phyloP scores from a whole-genome alignment of 2,797 vertebrate species.

The Chiloscyllium punctatum region DNA sequence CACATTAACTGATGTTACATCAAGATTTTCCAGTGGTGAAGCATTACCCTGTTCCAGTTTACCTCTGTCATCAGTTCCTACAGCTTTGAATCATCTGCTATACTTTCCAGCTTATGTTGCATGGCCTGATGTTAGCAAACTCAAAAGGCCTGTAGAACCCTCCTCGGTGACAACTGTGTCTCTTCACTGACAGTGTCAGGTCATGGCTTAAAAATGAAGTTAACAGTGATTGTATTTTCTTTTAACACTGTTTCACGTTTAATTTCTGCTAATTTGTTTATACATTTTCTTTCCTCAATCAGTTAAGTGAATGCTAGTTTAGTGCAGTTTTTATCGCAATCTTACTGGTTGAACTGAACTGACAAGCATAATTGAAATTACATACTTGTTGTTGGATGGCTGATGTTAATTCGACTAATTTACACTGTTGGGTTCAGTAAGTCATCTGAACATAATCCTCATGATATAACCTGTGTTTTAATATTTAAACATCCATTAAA shows the following conservation, averaged over 20 bases:
- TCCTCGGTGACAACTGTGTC: not conserved
- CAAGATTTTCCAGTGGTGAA: not conserved
- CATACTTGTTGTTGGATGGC: not conserved
- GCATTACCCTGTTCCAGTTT: not conserved
- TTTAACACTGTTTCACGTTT: not conserved
- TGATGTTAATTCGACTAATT: not conserved
- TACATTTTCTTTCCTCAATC: not conserved
- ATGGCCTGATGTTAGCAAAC: too few relatives aligned
- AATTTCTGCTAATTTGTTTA: not conserved
- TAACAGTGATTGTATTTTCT: not conserved
- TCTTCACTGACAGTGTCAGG: not conserved
- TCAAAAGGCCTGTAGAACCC: not conserved
- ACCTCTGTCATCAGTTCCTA: not conserved
- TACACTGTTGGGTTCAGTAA: not conserved
- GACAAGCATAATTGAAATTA: constrained; percentile 6
- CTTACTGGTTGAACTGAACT: not conserved
- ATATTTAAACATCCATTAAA: not conserved
- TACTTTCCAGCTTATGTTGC: not conserved
- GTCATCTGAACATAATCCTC: not conserved
- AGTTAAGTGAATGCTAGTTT: not conserved
- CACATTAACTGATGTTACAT: not conserved
- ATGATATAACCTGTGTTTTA: not conserved
- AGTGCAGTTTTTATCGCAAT: not conserved
- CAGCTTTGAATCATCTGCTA: not conserved
- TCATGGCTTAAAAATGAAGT: not conserved